Conservation (phyloP, 2,113 vertebrate genomes). For the Ophthalmolycus amberensis region DNA sequence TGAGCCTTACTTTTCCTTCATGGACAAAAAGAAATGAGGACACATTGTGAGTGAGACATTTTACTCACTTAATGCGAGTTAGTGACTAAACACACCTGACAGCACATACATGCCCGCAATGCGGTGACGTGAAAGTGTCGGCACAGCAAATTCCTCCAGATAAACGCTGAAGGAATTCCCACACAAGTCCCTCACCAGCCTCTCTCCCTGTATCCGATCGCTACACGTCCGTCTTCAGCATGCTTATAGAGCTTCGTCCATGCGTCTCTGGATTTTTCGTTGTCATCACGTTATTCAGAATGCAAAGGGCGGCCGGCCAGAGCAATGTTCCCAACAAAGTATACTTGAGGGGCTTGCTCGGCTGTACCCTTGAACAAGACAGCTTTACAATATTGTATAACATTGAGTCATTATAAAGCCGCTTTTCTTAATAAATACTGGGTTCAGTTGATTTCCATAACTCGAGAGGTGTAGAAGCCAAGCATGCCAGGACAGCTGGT, state of each 20-base stretch:
- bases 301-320: background rate
- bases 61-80: background rate
- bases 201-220: slow-evolving; percentile 27
- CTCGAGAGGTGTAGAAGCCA: background rate
- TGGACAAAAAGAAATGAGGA: background rate
- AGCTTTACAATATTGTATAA: background rate
- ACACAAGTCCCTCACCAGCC: slow-evolving; percentile 21
- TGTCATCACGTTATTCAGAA: slow-evolving; percentile 5
- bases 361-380: background rate
- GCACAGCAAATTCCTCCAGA: slow-evolving; percentile 8
- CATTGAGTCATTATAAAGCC: background rate
- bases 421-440: background rate
- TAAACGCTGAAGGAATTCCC: slow-evolving; percentile 23
- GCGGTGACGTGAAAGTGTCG: background rate
- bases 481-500: background rate
- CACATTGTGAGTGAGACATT: background rate
- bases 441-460: background rate
- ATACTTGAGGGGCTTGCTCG: background rate
- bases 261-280: background rate
- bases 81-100: slow-evolving; percentile 6
- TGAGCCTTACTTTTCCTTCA: background rate
- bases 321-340: background rate
- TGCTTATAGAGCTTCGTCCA: background rate
- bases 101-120: background rate
- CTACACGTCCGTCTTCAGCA: slow-evolving; percentile 24